Evolutionary conservation across 2,797 vertebrate species (phyloP).

Genomic region (Neostethus bicornis): DNA sequence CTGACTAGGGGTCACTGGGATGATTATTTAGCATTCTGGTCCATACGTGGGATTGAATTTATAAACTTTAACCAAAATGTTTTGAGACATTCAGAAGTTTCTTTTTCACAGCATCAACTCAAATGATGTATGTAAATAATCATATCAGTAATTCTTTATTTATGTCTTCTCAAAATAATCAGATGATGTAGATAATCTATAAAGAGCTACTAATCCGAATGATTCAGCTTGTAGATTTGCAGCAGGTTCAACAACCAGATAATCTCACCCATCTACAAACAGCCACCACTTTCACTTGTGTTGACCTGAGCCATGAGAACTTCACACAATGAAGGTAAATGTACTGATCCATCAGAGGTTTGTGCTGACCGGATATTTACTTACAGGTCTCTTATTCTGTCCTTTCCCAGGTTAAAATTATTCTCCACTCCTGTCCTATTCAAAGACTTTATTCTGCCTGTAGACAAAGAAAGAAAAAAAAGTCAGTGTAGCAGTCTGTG

Average conservation of each 20-base stretch:
- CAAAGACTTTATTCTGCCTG: slow-evolving; percentile 52
- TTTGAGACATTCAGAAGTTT: too few relatives aligned
- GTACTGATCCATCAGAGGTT: slow-evolving; percentile 20
- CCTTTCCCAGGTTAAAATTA: slow-evolving; percentile 61
- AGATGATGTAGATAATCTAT: background rate
- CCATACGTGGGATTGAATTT: too few relatives aligned
- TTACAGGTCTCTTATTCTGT: slow-evolving; percentile 70
- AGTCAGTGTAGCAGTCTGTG: slow-evolving; percentile 48
- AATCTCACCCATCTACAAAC: background rate
- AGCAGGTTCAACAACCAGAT: background rate
- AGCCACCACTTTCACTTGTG: background rate
- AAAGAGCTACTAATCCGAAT: background rate
- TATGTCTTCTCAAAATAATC: background rate
- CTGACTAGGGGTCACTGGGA: background rate
- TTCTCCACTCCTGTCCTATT: slow-evolving; percentile 48
- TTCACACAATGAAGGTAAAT: slow-evolving; percentile 12
- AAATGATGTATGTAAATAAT: too few relatives aligned
- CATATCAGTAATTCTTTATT: too few relatives aligned
- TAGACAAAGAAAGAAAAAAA: slow-evolving; percentile 35
- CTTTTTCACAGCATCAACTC: too few relatives aligned
- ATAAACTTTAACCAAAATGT: too few relatives aligned
- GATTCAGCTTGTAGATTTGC: background rate
- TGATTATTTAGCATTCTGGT: too few relatives aligned
- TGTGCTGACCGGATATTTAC: slow-evolving; percentile 48
- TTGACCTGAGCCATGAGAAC: slow-evolving; percentile 10